Base-by-base conservation (phyloP, 2,888 invertebrate genomes). In the Drosophila neotestacea region DNA sequence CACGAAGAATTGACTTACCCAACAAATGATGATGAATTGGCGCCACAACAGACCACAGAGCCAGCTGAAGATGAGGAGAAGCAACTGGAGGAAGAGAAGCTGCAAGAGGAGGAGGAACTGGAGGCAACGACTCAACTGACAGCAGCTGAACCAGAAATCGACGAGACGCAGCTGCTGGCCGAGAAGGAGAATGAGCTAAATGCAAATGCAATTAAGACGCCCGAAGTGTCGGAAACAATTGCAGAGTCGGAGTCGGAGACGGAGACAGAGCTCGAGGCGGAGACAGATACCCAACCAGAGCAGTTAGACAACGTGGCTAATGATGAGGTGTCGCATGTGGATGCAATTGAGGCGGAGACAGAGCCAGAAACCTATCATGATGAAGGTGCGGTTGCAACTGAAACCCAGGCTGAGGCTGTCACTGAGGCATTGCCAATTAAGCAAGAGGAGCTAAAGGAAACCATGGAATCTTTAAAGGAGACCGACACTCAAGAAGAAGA, bases 21-120 rank as follows among this genome's bases (percentile, higher is more conserved):
- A 89, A 77, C 87, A 87, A 87, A 87, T 89, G 85, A 87, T 85
- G 88, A 87, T 89, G 85, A 86, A 86, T 86, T 86, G 88, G 88
- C 88, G 85, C 85, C 88, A 84, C 65, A 78, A 51, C 74, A 46
- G 50, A 58, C 60, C 72, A 68, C 71, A 60, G 77, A 66, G 66
- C 61, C 34, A 13, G 41, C 32, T 13, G 52, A 62, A 13, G 54
- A 58, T 28, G 39, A 39, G 11, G 34, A 54, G 28, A 28, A 54
- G 48, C 34, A 28, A 30, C 6, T 32, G 61, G 30, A 32, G 46
- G 22, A 48, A n/a, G 27, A 55, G 16, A 22, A 22, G 22, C 22
- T 3, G 3, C 22, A 22, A 32, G 52, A 63, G 42, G 48, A 48
- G 50, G 47, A 60, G 52, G 38, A 34, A 34, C 34, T 39, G 44